Base-by-base conservation (phyloP, 1,140 invertebrate species). In the Anastrepha ludens region DNA sequence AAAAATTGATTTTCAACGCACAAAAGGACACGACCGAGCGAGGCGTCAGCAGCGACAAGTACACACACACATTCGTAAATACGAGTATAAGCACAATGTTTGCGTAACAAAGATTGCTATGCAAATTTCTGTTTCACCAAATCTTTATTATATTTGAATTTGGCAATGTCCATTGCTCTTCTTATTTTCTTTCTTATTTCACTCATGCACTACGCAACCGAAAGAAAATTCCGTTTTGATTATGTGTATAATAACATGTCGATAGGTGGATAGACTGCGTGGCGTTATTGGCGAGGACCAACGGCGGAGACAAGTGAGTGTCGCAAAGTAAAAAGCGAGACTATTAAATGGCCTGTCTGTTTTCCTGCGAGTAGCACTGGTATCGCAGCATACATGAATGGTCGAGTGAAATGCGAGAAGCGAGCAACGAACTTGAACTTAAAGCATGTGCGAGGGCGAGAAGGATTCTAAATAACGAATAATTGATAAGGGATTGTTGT, bases 261-360 rank as follows among this genome's bases (percentile, higher is more conserved):
- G 74, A 11, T 81, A 55, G 47, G 74, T 55, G 74, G 74, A 55
- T 81, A 81, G 47, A 81, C 74, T 81, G 74, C 74, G 74, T 81
- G 74, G 74, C 74, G 47, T 81, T 81, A 81, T 47, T 81, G 74
- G 74, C 47, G 74, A 78, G 74, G 74, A 78, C 74, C 47, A 78
- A 78, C 74, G 74, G 74, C 74, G 74, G 74, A 81, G 44, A 81
- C 74, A 81, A 81, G 74, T 41, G 74, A 81, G 74, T 81, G 47
- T 81, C 74, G 55, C 74, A 81, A 55, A 81, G 74, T 55, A 20
- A 20, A 81, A 81, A 55, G 74, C 74, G 74, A 81, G 47, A 81
- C 74, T 81, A 47, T 81, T 81, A 81, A 81, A 55, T 81, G 44
- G 47, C 9, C 1, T 3, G 74, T 29, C 74, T 13, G 41, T 6